phyloP scores from a whole-genome alignment of 2,888 invertebrate genomes.

The Acrocera orbiculus region DNA sequence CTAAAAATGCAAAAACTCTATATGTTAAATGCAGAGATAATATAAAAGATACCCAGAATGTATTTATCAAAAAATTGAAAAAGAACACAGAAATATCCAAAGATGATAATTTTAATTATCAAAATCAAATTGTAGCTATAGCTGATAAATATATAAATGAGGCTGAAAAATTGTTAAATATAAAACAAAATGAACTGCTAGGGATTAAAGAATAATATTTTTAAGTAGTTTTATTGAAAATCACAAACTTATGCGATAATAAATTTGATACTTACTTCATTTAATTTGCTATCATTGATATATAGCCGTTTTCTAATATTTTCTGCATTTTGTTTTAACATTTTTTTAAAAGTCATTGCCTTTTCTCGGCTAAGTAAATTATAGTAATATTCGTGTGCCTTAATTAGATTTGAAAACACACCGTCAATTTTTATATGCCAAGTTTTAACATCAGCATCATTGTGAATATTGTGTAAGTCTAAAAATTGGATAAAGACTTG shows the following conservation, averaged over 20 bases:
- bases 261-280: slow-evolving; percentile 20
- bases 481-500: too few relatives aligned
- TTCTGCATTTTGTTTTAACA: slow-evolving; percentile 22
- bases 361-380: slow-evolving; percentile 24
- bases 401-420: slow-evolving; percentile 19
- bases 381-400: slow-evolving; percentile 21
- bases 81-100: slow-evolving; percentile 49
- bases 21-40: slow-evolving; percentile 62
- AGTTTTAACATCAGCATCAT: slow-evolving; percentile 20
- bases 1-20: slow-evolving; percentile 70
- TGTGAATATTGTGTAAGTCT: slow-evolving; percentile 12
- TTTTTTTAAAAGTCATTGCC: slow-evolving; percentile 19
- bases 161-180: slow-evolving; percentile 45
- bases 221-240: too few relatives aligned
- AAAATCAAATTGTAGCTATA: slow-evolving; percentile 50
- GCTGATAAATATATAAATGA: slow-evolving; percentile 47
- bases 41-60: slow-evolving; percentile 58
- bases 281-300: slow-evolving; percentile 15
- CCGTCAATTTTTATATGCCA: slow-evolving; percentile 26
- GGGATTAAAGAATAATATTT: slow-evolving; percentile 28
- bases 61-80: slow-evolving; percentile 50
- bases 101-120: slow-evolving; percentile 48
- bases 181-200: slow-evolving; percentile 60
- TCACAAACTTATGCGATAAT: too few relatives aligned
- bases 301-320: slow-evolving; percentile 18